Conservation (phyloP, 2,113 vertebrate genomes). For the Trematomus loennbergii region DNA sequence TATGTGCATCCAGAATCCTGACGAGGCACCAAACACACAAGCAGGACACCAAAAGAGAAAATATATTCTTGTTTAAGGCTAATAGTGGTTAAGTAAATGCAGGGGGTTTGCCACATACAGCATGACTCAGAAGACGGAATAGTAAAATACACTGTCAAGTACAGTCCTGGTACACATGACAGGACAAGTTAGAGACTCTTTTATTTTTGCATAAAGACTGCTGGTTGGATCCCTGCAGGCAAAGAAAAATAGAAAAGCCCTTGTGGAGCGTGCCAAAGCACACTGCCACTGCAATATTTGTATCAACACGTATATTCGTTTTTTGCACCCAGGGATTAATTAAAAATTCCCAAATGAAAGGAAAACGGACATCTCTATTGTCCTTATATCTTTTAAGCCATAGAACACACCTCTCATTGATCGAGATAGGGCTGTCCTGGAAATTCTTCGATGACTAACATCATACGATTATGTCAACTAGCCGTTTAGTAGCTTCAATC, state of each 20-base stretch:
- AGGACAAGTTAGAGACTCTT: not conserved
- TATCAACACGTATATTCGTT: not conserved
- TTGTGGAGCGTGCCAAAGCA: not conserved
- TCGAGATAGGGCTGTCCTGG: not conserved
- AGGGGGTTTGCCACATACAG: not conserved
- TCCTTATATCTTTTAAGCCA: not conserved
- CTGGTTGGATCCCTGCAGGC: not conserved
- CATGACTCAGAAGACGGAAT: not conserved
- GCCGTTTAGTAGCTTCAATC: too few relatives aligned
- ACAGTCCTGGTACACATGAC: not conserved
- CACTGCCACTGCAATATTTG: not conserved
- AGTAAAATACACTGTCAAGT: not conserved
- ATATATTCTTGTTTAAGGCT: constrained; percentile 1
- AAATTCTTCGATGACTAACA: too few relatives aligned
- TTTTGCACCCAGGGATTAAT: not conserved
- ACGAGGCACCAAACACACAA: constrained; percentile 17
- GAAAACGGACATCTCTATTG: not conserved
- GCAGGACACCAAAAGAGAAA: constrained; percentile 13
- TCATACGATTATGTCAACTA: too few relatives aligned
- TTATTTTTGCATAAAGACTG: not conserved
- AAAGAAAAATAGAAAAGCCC: not conserved
- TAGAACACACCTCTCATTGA: not conserved
- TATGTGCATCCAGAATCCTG: constrained; percentile 36
- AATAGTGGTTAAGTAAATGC: not conserved
- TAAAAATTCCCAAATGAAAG: not conserved